Base-by-base conservation (phyloP, 92 coral and sea anemone species). In the Parazoanthus atlanticus region DNA sequence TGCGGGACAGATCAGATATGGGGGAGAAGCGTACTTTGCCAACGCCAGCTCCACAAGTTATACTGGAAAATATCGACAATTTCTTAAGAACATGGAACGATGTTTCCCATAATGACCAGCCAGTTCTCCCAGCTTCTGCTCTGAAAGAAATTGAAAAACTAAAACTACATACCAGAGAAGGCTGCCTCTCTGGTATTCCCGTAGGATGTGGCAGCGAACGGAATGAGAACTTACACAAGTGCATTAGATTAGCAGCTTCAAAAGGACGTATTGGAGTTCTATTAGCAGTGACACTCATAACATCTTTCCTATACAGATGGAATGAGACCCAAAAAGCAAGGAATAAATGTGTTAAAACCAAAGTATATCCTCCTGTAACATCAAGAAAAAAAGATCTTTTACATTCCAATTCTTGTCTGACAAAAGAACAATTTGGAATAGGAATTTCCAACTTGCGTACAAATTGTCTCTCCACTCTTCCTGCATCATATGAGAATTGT, bases 221-320 rank as follows among this genome's bases (percentile, higher is more conserved):
- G 19, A 80, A 80, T 69, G 88, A 88, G 71, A 80, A 81, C 73
- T 41, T 88, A n/a, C 90, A 88, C 64, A 43, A 43, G 49, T 43
- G 49, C 49, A 43, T 43, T 43, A 43, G 49, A 43, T 43, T 43
- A 43, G 49, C 49, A 43, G 49, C 49, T 43, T 43, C 49, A 43
- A 43, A 43, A 43, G 77, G 28, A 23, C 85, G 90, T 61, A 88
- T 79, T 79, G 85, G 90, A 26, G 86, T 78, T 12, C 49, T 32
- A 10, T 64, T 78, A 69, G 74, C 83, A 52, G 74, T 76, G 16
- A 49, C 84, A 47, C 40, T 76, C 6, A 41, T 87, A n/a, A 46
- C 93, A 74, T 88, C 91, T 71, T 91, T 91, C 74, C 76, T 91
- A 2, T 88, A 91, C 91, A 84, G 46, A 56, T 91, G 93, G 93